phyloP scores from a whole-genome alignment of 2,888 invertebrate species.

The Limnephilus auricula region DNA sequence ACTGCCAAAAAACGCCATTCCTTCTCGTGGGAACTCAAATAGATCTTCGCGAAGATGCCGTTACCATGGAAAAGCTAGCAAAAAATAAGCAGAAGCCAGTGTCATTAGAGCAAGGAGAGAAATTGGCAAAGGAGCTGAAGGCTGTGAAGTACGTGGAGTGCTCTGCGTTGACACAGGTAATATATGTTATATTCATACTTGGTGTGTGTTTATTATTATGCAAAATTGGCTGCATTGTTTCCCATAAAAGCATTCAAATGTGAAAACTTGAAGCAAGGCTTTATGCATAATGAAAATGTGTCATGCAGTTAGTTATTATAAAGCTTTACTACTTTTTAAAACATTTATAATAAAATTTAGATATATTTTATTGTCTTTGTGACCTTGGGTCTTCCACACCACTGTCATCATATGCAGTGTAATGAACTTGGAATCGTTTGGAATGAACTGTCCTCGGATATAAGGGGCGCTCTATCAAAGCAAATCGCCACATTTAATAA shows the following conservation, averaged over 20 bases:
- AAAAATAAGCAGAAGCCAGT: constrained; percentile 99
- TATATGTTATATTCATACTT: background rate
- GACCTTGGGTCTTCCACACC: background rate
- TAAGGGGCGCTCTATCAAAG: background rate
- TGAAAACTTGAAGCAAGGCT: background rate
- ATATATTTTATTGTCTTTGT: background rate
- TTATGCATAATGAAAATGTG: background rate
- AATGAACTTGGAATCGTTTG: background rate
- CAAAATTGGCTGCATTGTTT: background rate
- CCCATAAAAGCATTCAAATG: background rate
- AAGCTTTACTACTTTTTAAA: too few relatives aligned
- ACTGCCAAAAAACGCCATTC: constrained; percentile 99
- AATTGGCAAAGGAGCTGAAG: constrained; percentile 97
- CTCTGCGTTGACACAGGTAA: constrained; percentile 91
- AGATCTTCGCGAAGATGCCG: constrained; percentile 98
- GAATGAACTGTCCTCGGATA: background rate
- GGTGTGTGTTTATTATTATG: background rate
- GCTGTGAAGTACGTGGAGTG: constrained; percentile 99
- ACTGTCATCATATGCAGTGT: background rate
- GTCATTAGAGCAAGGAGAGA: constrained; percentile 96
- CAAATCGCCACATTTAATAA: background rate
- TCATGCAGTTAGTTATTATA: background rate
- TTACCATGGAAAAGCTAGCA: constrained; percentile 95
- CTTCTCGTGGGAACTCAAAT: constrained; percentile 98
- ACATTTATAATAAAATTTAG: too few relatives aligned